These are phyloP conservation scores for Eupithecia insigniata DNA, from an alignment of 2,888 invertebrate genomes.

Conservation along the genomic window DNA sequence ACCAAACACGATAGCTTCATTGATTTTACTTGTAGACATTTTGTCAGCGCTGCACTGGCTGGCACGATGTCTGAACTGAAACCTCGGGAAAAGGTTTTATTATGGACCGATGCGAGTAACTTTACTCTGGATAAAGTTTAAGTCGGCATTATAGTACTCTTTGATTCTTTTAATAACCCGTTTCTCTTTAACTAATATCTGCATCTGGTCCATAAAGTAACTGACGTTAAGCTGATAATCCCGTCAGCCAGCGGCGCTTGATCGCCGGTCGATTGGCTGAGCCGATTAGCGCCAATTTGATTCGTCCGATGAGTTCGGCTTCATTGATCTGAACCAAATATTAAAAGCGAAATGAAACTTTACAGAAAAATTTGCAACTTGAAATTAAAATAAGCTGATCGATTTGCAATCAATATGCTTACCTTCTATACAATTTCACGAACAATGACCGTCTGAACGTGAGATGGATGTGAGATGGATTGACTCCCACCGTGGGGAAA, in stretches of 20 bases:
- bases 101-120: not conserved
- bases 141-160: too few relatives aligned
- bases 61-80: not conserved
- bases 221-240: conserved; percentile 27
- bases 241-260: conserved; percentile 22
- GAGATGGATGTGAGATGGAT: too few relatives aligned
- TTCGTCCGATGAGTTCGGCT: not conserved
- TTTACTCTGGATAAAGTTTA: not conserved
- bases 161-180: not conserved
- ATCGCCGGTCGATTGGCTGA: conserved; percentile 24
- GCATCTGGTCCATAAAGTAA: not conserved
- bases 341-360: not conserved
- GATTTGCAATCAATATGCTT: not conserved
- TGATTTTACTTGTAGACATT: not conserved
- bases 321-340: not conserved
- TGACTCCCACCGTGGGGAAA: too few relatives aligned
- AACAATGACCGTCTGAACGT: too few relatives aligned
- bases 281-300: conserved; percentile 30
- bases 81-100: not conserved
- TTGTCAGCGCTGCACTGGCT: not conserved
- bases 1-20: not conserved
- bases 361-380: not conserved
- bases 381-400: not conserved
- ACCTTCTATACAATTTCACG: too few relatives aligned
- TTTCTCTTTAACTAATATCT: conserved; percentile 2